phyloP scores from a whole-genome alignment of 2,797 vertebrate species.

The Galago senegalensis region DNA sequence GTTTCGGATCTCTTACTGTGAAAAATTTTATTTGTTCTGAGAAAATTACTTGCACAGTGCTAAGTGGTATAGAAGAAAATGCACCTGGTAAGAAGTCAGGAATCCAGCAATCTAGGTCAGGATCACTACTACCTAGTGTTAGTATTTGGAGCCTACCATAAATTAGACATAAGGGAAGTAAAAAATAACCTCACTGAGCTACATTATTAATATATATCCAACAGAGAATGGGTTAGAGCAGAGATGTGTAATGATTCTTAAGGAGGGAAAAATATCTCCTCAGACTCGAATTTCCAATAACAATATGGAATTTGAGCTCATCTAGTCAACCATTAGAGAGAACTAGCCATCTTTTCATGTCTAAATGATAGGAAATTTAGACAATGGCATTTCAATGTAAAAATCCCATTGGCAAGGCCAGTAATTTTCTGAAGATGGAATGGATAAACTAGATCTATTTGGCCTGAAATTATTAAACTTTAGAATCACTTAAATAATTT shows the following conservation, averaged over 20 bases:
- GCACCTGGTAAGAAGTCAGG: neutral
- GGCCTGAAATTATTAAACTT: slow-evolving; percentile 62
- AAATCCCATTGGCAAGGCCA: neutral
- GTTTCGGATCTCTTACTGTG: neutral
- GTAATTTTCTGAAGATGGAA: neutral
- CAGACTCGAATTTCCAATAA: neutral
- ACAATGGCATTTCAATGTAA: neutral
- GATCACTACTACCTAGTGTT: neutral
- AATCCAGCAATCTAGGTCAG: neutral
- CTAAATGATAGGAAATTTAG: neutral
- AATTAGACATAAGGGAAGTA: slow-evolving; percentile 27
- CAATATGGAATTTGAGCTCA: neutral
- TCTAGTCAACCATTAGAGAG: neutral
- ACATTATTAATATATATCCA: neutral
- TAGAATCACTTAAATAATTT: slow-evolving; percentile 53
- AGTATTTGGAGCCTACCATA: neutral
- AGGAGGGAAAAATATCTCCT: neutral
- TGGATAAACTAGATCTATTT: neutral
- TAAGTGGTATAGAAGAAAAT: slow-evolving; percentile 29
- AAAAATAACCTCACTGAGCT: slow-evolving; percentile 1
- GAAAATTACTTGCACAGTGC: neutral
- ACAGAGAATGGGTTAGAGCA: neutral
- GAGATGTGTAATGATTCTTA: neutral
- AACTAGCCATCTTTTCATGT: neutral
- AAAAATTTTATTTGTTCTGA: slow-evolving; percentile 53